Evolutionary conservation across 1,140 invertebrate genomes (phyloP), one percentile per base, ranked within the genome.

Genomic region (Drosophila rhopaloa): DNA sequence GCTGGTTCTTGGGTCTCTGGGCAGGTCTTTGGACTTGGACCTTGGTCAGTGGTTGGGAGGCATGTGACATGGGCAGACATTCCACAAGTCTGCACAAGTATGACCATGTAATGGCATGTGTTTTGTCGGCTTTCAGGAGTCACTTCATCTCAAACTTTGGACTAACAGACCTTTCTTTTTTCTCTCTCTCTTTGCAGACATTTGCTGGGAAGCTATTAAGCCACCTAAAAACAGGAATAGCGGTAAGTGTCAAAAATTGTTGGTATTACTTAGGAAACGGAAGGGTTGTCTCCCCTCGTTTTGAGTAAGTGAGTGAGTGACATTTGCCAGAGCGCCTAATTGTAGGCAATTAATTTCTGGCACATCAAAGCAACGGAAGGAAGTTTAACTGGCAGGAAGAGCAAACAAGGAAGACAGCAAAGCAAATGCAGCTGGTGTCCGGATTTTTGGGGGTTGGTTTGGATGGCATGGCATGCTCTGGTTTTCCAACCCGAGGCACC

Each of bases 261-360:
- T 47, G 53, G 27, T 63, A 41, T 41, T 43, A 43, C 27, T 58
- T 13, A 4, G 13, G 6, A 24, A 62, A 24, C 29, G 53, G 59
- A 24, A 41, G 29, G 16, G 16, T 16, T 19, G 53, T 16, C 29
- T 13, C 40, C 48, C 32, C 32, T 14, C 35, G 38, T 32, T 61
- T 57, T 41, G 54, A 53, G 37, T n/a, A 41, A 68, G 57, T 61
- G 73, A 53, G 77, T 72, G 83, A 81, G 53, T 89, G 84, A 83
- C 84, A 84, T 88, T 88, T 80, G 83, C 79, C 80, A 60, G 72
- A 68, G 73, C 89, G 79, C 85, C 84, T 91, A 91, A 91, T 91
- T 91, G 90, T 89, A 91, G 84, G 89, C 90, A 91, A 91, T 91
- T 91, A 91, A 91, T 91, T 89, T 89, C 79, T 89, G 90, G 90